Evolutionary conservation across 2,113 vertebrate genomes (phyloP).

Genomic region (Nothocercus julius): DNA sequence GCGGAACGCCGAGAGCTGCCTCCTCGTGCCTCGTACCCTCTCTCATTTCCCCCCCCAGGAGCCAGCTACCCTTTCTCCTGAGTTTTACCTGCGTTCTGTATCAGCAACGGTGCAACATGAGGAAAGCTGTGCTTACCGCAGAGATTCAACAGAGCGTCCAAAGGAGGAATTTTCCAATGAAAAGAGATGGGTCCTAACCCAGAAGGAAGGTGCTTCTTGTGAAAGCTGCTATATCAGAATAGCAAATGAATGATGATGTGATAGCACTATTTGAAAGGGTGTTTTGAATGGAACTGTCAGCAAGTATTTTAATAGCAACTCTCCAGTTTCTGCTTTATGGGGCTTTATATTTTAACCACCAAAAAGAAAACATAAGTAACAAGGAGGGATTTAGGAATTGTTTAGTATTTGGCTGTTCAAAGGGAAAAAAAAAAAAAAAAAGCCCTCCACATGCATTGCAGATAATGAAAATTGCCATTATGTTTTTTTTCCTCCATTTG

Average conservation of each 20-base stretch:
- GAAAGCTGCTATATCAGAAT: constrained; percentile 5
- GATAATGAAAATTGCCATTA: constrained; percentile 65
- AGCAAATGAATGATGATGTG: constrained; percentile 42
- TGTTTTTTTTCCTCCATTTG: constrained; percentile 44
- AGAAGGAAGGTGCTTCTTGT: constrained; percentile 29
- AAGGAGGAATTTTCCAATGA: constrained; percentile 41
- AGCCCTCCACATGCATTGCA: constrained; percentile 46
- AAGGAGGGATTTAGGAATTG: constrained; percentile 48
- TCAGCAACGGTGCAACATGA: neutral
- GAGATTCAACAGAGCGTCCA: neutral
- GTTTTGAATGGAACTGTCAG: constrained; percentile 65
- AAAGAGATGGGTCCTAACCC: neutral
- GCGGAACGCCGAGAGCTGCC: neutral
- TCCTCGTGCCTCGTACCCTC: neutral
- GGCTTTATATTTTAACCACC: constrained; percentile 26
- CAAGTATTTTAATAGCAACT: constrained; percentile 64
- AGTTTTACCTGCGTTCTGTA: neutral
- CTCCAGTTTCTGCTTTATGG: constrained; percentile 61
- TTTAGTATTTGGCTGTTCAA: constrained; percentile 52
- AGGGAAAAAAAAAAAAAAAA: constrained; percentile 52
- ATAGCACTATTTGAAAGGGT: constrained; percentile 51
- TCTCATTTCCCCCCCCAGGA: neutral
- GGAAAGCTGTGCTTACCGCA: constrained; percentile 10
- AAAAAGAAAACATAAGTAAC: constrained; percentile 55
- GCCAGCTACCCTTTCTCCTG: neutral